Percentiles rank a stretch among this genome's conserved stretches.
These are phyloP conservation scores for Malaclemys terrapin DNA, from an alignment of 2,113 vertebrate species.

Conservation along the genomic window DNA sequence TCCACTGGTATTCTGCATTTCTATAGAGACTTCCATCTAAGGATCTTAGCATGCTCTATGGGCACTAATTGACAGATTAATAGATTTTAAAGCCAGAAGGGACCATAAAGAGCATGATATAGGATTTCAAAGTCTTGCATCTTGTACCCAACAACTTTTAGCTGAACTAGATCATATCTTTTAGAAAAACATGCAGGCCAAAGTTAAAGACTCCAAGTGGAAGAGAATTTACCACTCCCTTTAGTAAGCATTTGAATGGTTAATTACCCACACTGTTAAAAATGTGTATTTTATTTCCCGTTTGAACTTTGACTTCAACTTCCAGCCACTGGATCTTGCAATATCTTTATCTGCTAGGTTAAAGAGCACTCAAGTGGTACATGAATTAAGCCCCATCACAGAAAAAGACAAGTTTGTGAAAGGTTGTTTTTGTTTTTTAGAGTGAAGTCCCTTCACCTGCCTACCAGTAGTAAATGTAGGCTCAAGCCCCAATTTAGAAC, in stretches of 20 bases:
- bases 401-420: not conserved
- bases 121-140: not conserved
- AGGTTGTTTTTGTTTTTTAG: not conserved
- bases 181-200: not conserved
- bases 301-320: not conserved
- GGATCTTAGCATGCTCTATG: not conserved
- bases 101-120: not conserved
- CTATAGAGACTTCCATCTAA: constrained; percentile 24
- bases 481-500: constrained; percentile 57
- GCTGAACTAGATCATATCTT: not conserved
- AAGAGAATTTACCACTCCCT: not conserved
- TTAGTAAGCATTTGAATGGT: not conserved
- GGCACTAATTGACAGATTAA: constrained; percentile 31
- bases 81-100: not conserved
- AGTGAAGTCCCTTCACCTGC: not conserved
- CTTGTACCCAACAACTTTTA: not conserved
- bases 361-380: not conserved
- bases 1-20: constrained; percentile 1
- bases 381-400: not conserved
- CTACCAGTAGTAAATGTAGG: not conserved
- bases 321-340: accelerated
- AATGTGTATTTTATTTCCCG: not conserved
- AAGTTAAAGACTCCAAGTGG: not conserved
- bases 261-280: not conserved
- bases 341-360: not conserved